Conservation (phyloP, 2,113 vertebrate genomes). For the Astur gentilis region DNA sequence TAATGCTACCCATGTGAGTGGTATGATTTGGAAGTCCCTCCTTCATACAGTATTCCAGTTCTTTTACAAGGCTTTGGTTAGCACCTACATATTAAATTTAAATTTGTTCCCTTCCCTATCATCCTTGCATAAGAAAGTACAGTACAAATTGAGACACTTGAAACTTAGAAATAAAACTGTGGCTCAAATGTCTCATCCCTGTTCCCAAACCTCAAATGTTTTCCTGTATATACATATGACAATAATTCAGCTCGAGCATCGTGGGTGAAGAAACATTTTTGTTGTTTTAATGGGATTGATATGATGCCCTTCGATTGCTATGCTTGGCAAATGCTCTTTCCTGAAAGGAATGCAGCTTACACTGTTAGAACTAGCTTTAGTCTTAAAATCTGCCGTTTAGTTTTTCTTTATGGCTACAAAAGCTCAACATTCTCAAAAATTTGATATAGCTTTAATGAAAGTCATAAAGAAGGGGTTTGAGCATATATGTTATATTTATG, state of each 20-base stretch:
- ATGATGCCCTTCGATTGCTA: neutral
- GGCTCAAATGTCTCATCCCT: neutral
- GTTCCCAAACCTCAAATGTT: neutral
- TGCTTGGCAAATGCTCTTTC: neutral
- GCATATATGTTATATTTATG: neutral
- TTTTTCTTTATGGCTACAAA: neutral
- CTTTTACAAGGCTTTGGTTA: neutral
- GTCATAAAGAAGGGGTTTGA: neutral
- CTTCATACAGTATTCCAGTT: neutral
- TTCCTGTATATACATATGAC: fast-evolving
- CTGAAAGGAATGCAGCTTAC: neutral
- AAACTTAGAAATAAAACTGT: neutral
- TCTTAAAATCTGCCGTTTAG: neutral
- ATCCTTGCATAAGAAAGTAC: neutral
- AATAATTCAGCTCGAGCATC: neutral
- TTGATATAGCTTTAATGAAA: neutral
- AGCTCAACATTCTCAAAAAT: neutral
- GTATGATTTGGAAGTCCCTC: neutral
- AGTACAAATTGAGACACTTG: neutral
- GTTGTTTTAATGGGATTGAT: neutral
- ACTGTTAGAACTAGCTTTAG: neutral
- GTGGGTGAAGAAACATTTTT: neutral
- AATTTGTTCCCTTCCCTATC: neutral
- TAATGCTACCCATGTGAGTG: neutral
- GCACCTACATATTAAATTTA: neutral